Percentiles rank a stretch among this genome's conserved stretches.
Conservation (phyloP, 2,888 invertebrate species). For the Harpalus rubripes region DNA sequence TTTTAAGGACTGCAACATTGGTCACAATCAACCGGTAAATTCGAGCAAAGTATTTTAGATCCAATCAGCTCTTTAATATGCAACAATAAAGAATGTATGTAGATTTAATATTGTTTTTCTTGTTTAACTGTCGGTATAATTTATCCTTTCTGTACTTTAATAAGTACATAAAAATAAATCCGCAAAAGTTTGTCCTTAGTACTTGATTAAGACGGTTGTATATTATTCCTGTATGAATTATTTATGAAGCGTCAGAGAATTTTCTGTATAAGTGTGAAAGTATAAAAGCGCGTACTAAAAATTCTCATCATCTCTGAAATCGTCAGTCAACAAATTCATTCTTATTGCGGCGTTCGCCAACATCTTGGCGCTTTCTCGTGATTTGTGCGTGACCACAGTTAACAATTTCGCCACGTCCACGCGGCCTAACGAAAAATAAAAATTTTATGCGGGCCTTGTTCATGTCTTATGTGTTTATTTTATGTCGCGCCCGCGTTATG, state of each 20-base stretch:
- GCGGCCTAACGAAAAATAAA: conserved; percentile 56
- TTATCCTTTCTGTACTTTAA: too few species aligned
- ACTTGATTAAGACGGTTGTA: background rate
- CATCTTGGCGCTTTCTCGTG: background rate
- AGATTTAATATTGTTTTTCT: too few species aligned
- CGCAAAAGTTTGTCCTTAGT: background rate
- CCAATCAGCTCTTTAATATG: too few species aligned
- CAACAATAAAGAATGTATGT: too few species aligned
- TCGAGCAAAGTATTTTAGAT: too few species aligned
- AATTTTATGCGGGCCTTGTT: conserved; percentile 57
- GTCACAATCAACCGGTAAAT: too few species aligned
- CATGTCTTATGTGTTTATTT: conserved; percentile 65
- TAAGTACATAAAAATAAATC: too few species aligned
- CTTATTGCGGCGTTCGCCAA: background rate
- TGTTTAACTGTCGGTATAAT: too few species aligned
- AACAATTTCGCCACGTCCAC: conserved; percentile 57
- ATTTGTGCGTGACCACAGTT: conserved; percentile 37
- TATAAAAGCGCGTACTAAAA: background rate
- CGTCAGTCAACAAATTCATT: conserved; percentile 8
- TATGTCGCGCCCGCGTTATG: conserved; percentile 57
- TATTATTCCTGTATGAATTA: too few species aligned
- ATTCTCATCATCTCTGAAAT: background rate
- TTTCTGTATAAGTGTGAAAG: too few species aligned
- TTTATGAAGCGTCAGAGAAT: too few species aligned
- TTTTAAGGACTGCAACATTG: too few species aligned